Conservation (phyloP, 2,113 vertebrate species). For the Dolichotis patagonum region DNA sequence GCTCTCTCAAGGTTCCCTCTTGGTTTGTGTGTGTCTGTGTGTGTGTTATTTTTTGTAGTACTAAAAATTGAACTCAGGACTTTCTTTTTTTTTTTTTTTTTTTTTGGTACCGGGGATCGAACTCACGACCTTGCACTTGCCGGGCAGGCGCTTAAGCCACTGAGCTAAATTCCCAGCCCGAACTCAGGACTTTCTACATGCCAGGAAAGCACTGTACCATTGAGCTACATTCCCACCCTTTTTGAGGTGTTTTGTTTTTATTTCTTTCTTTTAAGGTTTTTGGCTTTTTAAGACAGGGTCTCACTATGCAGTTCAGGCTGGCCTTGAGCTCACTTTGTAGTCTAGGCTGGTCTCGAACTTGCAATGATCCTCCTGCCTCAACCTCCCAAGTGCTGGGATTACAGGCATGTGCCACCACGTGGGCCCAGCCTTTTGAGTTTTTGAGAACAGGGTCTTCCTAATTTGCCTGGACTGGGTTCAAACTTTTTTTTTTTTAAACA, state of each 20-base stretch:
- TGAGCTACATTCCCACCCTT: neutral
- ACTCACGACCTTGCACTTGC: no score
- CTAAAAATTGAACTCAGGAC: neutral
- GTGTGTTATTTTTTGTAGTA: neutral
- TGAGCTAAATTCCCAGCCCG: no score
- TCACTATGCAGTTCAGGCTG: no score
- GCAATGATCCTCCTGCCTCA: no score
- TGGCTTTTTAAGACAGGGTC: neutral
- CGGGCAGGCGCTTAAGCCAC: no score
- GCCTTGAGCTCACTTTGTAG: no score
- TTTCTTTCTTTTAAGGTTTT: neutral
- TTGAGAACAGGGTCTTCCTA: neutral
- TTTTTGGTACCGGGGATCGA: no score
- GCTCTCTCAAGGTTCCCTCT: neutral
- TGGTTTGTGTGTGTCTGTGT: no score
- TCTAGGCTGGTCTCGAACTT: no score
- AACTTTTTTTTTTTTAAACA: neutral
- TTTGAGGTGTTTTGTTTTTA: neutral
- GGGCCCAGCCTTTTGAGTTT: neutral
- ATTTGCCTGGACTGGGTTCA: neutral
- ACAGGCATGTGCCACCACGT: no score
- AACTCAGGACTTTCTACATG: neutral
- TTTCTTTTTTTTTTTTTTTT: no score
- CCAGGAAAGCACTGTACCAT: neutral
- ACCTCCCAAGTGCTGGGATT: no score